Percentiles rank a stretch among this genome's conserved stretches.
Evolutionary conservation across 1,140 invertebrate species (phyloP).

Genomic region (Diorhabda carinulata): DNA sequence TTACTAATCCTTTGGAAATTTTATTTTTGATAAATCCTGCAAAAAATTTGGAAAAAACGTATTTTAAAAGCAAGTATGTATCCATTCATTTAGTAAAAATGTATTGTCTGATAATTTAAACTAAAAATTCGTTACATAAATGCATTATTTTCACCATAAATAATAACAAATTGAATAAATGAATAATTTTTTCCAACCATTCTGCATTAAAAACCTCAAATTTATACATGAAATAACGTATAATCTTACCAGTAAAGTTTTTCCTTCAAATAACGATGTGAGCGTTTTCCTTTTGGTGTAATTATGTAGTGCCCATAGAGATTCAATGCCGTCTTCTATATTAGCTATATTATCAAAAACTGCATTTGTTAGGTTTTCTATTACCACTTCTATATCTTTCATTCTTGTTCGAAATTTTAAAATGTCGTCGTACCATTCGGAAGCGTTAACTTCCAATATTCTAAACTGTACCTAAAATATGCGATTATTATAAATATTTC

Average conservation of each 20-base stretch:
- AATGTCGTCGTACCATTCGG: conserved; percentile 73
- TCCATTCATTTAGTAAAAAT: no score
- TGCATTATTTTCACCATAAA: no score
- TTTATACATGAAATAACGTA: neutral
- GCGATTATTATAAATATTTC: no score
- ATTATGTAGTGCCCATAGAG: conserved; percentile 63
- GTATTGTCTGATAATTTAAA: no score
- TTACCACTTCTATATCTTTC: conserved; percentile 64
- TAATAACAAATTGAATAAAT: neutral
- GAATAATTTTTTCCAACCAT: neutral
- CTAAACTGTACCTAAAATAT: conserved; percentile 50
- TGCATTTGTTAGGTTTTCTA: conserved; percentile 66
- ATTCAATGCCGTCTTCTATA: conserved; percentile 68
- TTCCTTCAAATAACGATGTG: conserved; percentile 58
- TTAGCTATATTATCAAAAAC: conserved; percentile 66
- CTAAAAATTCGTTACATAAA: no score
- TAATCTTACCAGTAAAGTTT: conserved; percentile 49
- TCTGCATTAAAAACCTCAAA: neutral
- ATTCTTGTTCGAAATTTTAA: conserved; percentile 61
- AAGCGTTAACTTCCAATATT: conserved; percentile 69
- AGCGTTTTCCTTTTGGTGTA: conserved; percentile 66
- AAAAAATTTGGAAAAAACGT: no score
- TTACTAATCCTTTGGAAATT: no score
- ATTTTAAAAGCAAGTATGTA: no score
- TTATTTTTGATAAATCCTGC: no score